Base-by-base conservation (phyloP, 2,888 invertebrate species). In the Caenorhabditis sp. region DNA sequence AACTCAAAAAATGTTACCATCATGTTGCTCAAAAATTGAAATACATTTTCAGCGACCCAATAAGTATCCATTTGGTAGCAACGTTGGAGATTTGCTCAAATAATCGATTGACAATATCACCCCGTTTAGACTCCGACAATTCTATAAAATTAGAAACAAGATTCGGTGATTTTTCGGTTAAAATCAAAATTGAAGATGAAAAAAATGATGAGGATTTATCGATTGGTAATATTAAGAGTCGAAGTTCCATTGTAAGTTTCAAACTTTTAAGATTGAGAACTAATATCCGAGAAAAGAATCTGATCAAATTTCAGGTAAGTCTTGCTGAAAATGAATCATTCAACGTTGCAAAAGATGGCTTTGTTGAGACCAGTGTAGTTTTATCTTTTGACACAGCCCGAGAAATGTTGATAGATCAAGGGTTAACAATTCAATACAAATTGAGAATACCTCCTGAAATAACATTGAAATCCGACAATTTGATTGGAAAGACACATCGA, bases 391-490 rank as follows among this genome's bases (percentile, higher is more conserved):
- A 60, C 55, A 43, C 65, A 57, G 73, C 53, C 8, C 0, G 43
- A 1, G 53, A 66, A 24, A 43, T 74, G 14, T 58, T 69, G 1
- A 66, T 68, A 55, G 65, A 69, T 17, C 66, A 69, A 4, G 69
- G 69, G 1, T 50, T 69, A 14, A 66, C 66, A n/a, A 63, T 74
- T 21, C 69, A 74, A 31, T 66, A 74, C 53, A 54, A 66, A 55
- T 36, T 73, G 31, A 49, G 36, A 31, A 10, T 69, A 6, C 68
- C 66, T 1, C 1, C 26, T 2, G 67, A 62, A 50, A 26, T 66
- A 1, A 1, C 1, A 0, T 17, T 68, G 24, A 63, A 63, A 60
- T 63, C 63, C 5, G 61, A 55, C 14, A 69, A 74, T 60, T 14
- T 17, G 1, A 57, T 23, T 3, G 73, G 73, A 8, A 6, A 62